Percentiles rank a stretch among this genome's conserved stretches.
Conservation (phyloP, 2,113 vertebrate species). For the Cochlearius cochlearius region DNA sequence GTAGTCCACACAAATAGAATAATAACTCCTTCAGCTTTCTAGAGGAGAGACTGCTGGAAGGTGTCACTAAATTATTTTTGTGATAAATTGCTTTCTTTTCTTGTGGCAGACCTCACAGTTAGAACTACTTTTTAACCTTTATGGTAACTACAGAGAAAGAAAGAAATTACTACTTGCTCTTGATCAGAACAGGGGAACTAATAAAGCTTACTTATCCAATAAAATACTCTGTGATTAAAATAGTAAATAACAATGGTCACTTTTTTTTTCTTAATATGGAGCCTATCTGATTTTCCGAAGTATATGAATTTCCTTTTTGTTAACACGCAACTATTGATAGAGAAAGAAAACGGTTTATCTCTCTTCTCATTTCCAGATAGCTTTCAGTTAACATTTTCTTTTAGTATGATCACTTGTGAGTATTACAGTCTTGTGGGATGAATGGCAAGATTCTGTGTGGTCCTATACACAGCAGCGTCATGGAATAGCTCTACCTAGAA, state of each 20-base stretch:
- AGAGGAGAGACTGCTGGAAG: not conserved
- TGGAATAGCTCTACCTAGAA: not conserved
- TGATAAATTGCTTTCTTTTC: slow-evolving; percentile 17
- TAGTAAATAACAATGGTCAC: not conserved
- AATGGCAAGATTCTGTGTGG: not conserved
- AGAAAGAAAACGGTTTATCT: not conserved
- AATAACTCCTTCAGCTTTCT: slow-evolving; percentile 31
- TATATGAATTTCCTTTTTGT: not conserved
- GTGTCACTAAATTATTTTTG: slow-evolving; percentile 17
- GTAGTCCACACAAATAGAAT: slow-evolving; percentile 10
- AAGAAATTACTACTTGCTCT: not conserved
- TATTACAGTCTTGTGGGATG: not conserved
- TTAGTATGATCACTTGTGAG: not conserved
- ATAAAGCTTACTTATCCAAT: not conserved
- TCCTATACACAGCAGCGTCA: not conserved
- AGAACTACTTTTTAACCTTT: not conserved
- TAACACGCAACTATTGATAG: not conserved
- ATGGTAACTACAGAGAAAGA: not conserved
- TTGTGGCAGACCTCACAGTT: not conserved
- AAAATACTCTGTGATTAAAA: not conserved
- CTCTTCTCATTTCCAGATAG: not conserved
- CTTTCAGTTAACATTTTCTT: not conserved
- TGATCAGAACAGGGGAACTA: not conserved
- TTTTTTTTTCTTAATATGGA: not conserved
- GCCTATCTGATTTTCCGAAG: not conserved